Conservation (phyloP, 2,113 vertebrate species). For the Cryptotis parvus region DNA sequence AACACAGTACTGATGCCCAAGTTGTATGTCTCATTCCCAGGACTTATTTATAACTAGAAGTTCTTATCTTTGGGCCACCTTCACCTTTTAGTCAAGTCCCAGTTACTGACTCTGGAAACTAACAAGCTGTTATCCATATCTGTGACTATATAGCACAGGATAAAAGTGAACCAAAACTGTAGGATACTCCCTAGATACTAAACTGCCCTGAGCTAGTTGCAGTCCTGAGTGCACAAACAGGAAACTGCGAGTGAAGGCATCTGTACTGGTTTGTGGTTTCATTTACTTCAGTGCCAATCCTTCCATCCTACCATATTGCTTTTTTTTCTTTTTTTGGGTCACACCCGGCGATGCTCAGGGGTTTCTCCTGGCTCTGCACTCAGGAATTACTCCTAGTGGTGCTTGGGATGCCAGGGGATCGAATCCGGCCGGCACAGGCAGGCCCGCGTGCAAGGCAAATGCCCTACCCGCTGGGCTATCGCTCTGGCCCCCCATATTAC, state of each 20-base stretch:
- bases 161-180: background rate
- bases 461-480: too few relatives aligned
- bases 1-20: background rate
- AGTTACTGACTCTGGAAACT: background rate
- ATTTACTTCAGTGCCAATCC: background rate
- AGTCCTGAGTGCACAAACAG: too few relatives aligned
- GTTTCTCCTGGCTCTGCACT: too few relatives aligned
- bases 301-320: background rate
- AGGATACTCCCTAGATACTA: background rate
- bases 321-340: too few relatives aligned
- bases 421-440: too few relatives aligned
- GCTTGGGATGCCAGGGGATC: too few relatives aligned
- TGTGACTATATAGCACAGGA: background rate
- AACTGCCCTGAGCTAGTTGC: background rate
- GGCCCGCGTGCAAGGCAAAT: too few relatives aligned
- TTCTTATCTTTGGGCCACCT: background rate
- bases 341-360: too few relatives aligned
- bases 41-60: background rate
- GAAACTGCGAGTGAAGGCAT: background rate
- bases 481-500: too few relatives aligned
- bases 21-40: background rate
- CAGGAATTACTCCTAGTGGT: too few relatives aligned
- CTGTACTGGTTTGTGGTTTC: background rate
- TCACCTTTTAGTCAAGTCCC: background rate
- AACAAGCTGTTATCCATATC: background rate